Base-by-base conservation (phyloP, 2,888 invertebrate species). In the Drosophila macrospina region DNA sequence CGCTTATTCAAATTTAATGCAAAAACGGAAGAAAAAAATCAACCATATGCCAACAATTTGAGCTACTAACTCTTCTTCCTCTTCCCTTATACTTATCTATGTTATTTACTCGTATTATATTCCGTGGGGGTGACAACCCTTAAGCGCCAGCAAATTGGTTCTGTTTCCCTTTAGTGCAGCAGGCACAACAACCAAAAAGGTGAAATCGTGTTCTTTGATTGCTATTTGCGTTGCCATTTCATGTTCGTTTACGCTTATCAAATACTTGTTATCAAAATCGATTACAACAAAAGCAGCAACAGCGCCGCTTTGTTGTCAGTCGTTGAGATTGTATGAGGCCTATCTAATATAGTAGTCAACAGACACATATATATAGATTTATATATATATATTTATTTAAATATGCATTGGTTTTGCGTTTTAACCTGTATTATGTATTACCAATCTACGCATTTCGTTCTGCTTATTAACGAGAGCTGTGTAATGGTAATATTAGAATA, bases 181-280 rank as follows among this genome's bases (percentile, higher is more conserved):
- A 32, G 34, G n/a, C n/a, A n/a, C 11, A 11, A 24, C 20, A n/a
- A n/a, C n/a, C n/a, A 45, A 28, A 16, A 47, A 47, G 52, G 37
- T 41, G 15, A 52, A 66, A 65, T 62, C 61, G 67, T 59, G 50
- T 32, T 57, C 42, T 85, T 69, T 72, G 71, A 75, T 68, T 71
- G 62, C 45, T 69, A 65, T 74, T 74, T 80, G 67, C 56, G 52
- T 71, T 73, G 70, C 67, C 70, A 71, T 89, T 87, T 81, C 74
- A 73, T 76, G 76, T 73, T 41, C 61, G 85, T 85, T 85, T 80
- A 81, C 74, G 89, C 89, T 89, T 89, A 89, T 86, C 88, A 88
- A 86, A 80, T 70, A 78, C 81, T 77, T 86, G 83, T 87, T 86
- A 86, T 86, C 86, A 83, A 86, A 87, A 87, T 86, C 88, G 86